These are phyloP conservation scores for Sebastes diaconus DNA, from an alignment of 2,797 vertebrate genomes.

Conservation along the genomic window DNA sequence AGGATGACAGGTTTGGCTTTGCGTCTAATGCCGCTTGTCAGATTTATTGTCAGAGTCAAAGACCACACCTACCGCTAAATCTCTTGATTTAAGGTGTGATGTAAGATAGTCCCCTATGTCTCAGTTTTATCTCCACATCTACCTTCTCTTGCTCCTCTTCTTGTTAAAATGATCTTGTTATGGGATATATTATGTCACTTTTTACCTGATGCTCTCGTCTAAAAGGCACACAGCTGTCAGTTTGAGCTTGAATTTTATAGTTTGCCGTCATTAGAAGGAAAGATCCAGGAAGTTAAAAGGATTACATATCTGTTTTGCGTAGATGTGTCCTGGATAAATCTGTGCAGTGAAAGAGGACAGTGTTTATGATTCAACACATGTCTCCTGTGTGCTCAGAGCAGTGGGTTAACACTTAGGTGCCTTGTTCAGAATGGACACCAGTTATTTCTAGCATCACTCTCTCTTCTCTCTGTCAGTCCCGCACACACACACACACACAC, in stretches of 20 bases:
- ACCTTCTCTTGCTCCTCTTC: background rate
- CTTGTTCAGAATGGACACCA: conserved; percentile 50
- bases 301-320: conserved; percentile 11
- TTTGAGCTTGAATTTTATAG: background rate
- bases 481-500: background rate
- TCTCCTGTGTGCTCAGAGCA: conserved; percentile 45
- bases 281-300: background rate
- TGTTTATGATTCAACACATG: conserved; percentile 54
- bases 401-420: conserved; percentile 45
- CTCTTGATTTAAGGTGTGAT: conserved; percentile 25
- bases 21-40: background rate
- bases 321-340: conserved; percentile 5
- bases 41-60: conserved; percentile 21
- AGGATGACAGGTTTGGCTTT: conserved; percentile 20
- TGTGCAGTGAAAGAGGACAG: conserved; percentile 32
- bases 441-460: conserved; percentile 28
- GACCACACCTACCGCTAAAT: background rate
- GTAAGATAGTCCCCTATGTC: background rate
- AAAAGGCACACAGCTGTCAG: background rate
- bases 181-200: background rate
- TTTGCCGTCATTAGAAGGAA: background rate
- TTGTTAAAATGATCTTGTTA: background rate
- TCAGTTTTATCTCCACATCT: background rate
- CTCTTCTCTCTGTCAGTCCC: background rate
- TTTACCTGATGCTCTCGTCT: background rate